Percentiles rank a stretch among this genome's conserved stretches.
These are phyloP conservation scores for Maniola hyperantus DNA, from an alignment of 2,888 invertebrate genomes.

Conservation along the genomic window DNA sequence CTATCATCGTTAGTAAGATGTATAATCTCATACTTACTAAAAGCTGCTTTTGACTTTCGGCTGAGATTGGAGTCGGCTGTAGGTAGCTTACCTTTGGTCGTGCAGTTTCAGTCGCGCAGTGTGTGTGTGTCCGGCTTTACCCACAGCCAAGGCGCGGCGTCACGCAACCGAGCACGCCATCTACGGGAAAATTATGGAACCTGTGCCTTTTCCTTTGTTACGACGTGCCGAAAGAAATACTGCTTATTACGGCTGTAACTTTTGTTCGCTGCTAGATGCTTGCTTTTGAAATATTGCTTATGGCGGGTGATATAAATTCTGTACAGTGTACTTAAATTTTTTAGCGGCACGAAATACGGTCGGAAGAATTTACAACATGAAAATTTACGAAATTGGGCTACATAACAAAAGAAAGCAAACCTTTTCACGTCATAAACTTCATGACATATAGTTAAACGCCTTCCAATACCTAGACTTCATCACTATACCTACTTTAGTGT, in stretches of 20 bases:
- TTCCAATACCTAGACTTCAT: too few relatives aligned
- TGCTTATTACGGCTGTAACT: neutral
- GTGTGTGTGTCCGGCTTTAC: neutral
- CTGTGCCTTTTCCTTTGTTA: conserved; percentile 15
- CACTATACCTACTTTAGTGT: too few relatives aligned
- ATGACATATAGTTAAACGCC: too few relatives aligned
- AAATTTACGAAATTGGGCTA: neutral
- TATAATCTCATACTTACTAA: too few relatives aligned
- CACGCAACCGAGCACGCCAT: conserved; percentile 21
- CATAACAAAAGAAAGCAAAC: neutral
- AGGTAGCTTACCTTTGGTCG: too few relatives aligned
- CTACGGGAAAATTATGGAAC: conserved; percentile 17
- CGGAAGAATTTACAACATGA: neutral
- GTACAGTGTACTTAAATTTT: neutral
- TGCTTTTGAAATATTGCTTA: conserved; percentile 7
- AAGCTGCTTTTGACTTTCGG: too few relatives aligned
- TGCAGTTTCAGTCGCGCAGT: neutral
- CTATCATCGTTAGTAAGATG: too few relatives aligned
- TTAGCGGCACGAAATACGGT: neutral
- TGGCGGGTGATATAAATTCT: neutral
- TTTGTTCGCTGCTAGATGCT: conserved; percentile 2
- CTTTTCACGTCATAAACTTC: neutral
- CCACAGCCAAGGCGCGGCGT: neutral
- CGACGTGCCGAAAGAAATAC: conserved; percentile 14
- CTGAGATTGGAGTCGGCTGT: too few relatives aligned